Base-by-base conservation (phyloP, 2,888 invertebrate genomes). In the Chrysina gloriosa region DNA sequence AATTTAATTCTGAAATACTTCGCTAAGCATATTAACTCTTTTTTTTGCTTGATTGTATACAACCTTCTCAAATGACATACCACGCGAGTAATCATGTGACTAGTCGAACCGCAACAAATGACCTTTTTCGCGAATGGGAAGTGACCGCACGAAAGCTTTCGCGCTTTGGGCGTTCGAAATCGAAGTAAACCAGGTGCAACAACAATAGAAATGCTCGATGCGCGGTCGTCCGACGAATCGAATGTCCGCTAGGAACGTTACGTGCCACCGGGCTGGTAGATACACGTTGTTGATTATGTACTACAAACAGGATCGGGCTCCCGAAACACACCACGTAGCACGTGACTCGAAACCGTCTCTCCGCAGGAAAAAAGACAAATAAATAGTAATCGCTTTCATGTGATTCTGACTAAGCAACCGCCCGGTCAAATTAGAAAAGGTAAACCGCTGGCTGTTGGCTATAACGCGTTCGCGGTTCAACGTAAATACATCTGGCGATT, bases 281-380 rank as follows among this genome's bases (percentile, higher is more conserved):
- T 31, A 16, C 7, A 19, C 34, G 14, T 52, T 52, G 11, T 25
- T 27, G 27, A 52, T 52, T 52, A 31, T 52, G 16, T 16, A 19
- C 14, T 31, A 21, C 9, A 52, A 52, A 9, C 29, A 31, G 21
- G 31, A 16, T 16, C 31, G 19, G 31, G n/a, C 34, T 31, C 19
- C 31, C 52, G 31, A 29, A 52, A 31, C 31, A n/a, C n/a, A 31
- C 29, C 19, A n/a, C 9, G 19, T 9, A 52, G 52, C 52, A 52
- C 52, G 52, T 47, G 42, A 47, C 27, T 25, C 14, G 45, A 42
- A 42, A 61, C 42, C 42, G 48, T 23, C 14, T 34, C n/a, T n/a
- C n/a, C 25, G 19, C 50, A 54, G 36, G 54, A 65, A 65, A 48
- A 65, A 65, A 65, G 29, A 25, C 11, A 39, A 65, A 39, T 39